phyloP scores from a whole-genome alignment of 2,797 vertebrate species.

The Oophaga sylvatica region DNA sequence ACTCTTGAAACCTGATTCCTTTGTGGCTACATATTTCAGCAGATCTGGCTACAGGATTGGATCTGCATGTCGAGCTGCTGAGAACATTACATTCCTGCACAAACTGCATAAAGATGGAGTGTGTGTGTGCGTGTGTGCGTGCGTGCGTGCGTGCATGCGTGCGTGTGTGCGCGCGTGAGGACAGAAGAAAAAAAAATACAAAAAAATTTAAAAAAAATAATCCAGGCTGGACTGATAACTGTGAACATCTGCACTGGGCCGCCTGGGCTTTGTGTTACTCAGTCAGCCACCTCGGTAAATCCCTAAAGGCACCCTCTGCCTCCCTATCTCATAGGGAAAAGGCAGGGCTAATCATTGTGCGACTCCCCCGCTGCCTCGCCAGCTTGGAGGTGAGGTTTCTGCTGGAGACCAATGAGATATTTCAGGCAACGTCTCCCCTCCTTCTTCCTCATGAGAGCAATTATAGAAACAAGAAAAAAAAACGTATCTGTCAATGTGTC shows the following conservation, averaged over 20 bases:
- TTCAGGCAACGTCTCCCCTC: conserved; percentile 12
- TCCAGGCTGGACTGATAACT: conserved; percentile 30
- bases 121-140: too few species aligned
- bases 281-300: conserved; percentile 55
- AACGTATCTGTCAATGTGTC: conserved; percentile 46
- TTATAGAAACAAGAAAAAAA: conserved; percentile 55
- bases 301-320: conserved; percentile 54
- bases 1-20: conserved; percentile 55
- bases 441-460: conserved; percentile 58
- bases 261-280: conserved; percentile 30
- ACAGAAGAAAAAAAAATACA: background rate
- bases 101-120: conserved; percentile 43
- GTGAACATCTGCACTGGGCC: conserved; percentile 35
- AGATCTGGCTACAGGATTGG: conserved; percentile 49
- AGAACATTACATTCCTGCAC: conserved; percentile 57
- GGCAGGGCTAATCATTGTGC: conserved; percentile 59
- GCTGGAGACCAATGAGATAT: conserved; percentile 51
- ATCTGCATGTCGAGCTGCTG: conserved; percentile 46
- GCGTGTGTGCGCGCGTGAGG: background rate
- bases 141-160: too few species aligned
- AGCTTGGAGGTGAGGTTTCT: conserved; percentile 57
- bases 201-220: background rate
- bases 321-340: conserved; percentile 58
- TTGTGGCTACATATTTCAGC: conserved; percentile 44
- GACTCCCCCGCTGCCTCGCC: conserved; percentile 42